Base-by-base conservation (phyloP, 2,113 vertebrate species). In the Capreolus pygargus region DNA sequence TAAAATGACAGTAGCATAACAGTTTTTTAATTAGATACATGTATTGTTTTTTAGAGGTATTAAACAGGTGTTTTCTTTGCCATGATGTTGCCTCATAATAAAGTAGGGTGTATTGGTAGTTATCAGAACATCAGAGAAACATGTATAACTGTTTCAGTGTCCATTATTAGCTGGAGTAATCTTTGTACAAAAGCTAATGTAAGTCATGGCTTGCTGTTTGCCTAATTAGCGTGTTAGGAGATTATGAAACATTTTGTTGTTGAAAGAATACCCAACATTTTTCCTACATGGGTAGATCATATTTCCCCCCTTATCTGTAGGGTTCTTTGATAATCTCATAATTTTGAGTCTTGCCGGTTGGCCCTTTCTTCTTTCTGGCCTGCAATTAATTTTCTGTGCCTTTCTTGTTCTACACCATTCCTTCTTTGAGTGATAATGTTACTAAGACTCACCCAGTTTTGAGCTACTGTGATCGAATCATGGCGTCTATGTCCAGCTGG, bases 131-230 rank as follows among this genome's bases (percentile, higher is more conserved):
- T 93, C 45, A 83, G 47, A 87, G 52, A 86, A 96, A 84, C 86
- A 86, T 39, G 45, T 39, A 39, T 64, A 84, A 64, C 45, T 11
- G 27, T 84, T 96, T 93, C 23, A 54, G 10, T 88, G 36, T 78
- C 94, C 47, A 55, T 96, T 92, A 86, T 70, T 92, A 92, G 64
- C 54, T 50, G 54, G 39, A 90, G 30, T 85, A 89, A 70, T 97
- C 90, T 74, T 87, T 92, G 64, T 82, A 67, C 55, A 97, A 95
- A 76, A 90, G 17, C 54, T 83, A 64, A 64, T 61, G 21, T 81
- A 97, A 97, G 60, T 86, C 60, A 86, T 70, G n/a, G 52, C 89
- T 91, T 93, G 45, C 61, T 91, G 27, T 95, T 95, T 96, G 92
- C 82, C 47, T 95, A 91, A 95, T 93, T 89, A 96, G 70, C 54